Conservation (phyloP, 2,888 invertebrate genomes). For the Poecilus cupreus region DNA sequence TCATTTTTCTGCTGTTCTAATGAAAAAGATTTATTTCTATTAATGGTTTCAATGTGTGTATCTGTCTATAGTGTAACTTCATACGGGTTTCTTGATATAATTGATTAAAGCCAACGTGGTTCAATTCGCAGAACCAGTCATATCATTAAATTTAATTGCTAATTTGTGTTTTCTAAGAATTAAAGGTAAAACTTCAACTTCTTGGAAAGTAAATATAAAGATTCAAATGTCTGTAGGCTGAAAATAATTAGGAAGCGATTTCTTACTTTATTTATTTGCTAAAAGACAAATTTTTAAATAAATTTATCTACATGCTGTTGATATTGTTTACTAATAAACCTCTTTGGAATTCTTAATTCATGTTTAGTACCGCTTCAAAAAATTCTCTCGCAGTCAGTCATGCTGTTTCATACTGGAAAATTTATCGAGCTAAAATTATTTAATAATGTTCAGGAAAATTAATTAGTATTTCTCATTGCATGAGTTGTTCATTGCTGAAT, state of each 20-base stretch:
- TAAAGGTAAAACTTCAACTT: constrained; percentile 1
- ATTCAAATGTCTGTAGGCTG: neutral
- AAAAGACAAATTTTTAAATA: too few species aligned
- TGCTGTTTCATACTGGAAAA: too few species aligned
- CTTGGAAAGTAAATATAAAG: neutral
- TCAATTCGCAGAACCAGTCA: constrained; percentile 2
- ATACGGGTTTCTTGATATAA: neutral
- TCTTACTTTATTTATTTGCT: neutral
- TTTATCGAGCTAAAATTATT: neutral
- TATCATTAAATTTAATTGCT: constrained; percentile 43
- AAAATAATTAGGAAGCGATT: neutral
- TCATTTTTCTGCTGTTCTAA: too few species aligned
- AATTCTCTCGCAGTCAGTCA: too few species aligned
- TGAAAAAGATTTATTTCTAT: too few species aligned
- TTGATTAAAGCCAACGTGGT: constrained; percentile 9
- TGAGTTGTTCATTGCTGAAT: neutral
- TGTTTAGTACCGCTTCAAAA: too few species aligned
- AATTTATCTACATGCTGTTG: too few species aligned
- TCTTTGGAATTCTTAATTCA: too few species aligned
- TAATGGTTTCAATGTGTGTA: too few species aligned
- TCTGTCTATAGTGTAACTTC: too few species aligned
- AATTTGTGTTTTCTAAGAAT: constrained; percentile 35
- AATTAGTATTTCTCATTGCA: constrained; percentile 18
- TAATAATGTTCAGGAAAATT: neutral
- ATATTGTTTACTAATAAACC: too few species aligned